Conservation (phyloP, 2,113 vertebrate genomes). For the Rynchops niger region DNA sequence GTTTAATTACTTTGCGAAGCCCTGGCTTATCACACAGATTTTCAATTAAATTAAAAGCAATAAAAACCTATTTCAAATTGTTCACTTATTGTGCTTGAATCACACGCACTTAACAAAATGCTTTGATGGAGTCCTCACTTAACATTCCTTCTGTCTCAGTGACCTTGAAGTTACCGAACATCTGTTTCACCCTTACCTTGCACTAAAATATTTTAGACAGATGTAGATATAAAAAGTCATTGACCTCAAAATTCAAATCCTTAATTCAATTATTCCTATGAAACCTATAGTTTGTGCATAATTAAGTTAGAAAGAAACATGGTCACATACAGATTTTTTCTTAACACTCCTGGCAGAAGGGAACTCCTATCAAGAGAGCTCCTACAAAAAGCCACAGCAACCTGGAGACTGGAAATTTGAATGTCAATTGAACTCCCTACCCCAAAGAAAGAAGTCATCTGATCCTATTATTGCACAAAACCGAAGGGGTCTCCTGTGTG, state of each 20-base stretch:
- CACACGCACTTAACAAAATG: neutral
- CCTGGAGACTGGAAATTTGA: constrained; percentile 3
- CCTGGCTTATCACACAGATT: constrained; percentile 4
- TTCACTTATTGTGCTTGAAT: constrained; percentile 30
- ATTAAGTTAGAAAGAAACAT: constrained; percentile 36
- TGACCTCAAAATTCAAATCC: constrained; percentile 59
- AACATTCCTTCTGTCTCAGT: constrained; percentile 50
- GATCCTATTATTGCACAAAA: constrained; percentile 15
- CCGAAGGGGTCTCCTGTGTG: neutral
- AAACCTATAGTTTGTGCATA: constrained; percentile 47
- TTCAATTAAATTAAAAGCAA: constrained; percentile 37
- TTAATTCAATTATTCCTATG: constrained; percentile 68
- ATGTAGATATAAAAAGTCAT: constrained; percentile 53
- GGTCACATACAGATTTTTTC: neutral
- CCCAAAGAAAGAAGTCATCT: neutral
- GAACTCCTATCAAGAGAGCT: neutral
- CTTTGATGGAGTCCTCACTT: constrained; percentile 15
- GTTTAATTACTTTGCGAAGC: constrained; percentile 19
- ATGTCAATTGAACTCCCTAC: neutral
- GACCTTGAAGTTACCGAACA: constrained; percentile 62
- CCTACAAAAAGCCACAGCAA: neutral
- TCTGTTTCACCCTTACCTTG: constrained; percentile 49
- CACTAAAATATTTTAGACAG: constrained; percentile 49
- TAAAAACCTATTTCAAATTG: constrained; percentile 41
- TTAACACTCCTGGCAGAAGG: neutral